These are phyloP conservation scores for Thinocorus orbignyianus DNA, from an alignment of 2,113 vertebrate genomes.

Conservation along the genomic window DNA sequence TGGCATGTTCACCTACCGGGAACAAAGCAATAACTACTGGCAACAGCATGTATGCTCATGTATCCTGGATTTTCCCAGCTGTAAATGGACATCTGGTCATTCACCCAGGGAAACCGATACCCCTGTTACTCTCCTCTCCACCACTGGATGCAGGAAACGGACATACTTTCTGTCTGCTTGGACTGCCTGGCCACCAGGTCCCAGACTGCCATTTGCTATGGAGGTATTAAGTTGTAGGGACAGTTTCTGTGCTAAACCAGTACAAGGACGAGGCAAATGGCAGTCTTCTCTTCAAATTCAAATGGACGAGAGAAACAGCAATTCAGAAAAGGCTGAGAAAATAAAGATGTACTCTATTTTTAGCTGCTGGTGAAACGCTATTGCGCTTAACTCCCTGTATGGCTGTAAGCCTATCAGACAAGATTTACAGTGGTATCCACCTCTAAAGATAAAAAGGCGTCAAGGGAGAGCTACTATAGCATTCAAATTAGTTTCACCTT, in stretches of 20 bases:
- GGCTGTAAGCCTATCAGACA: neutral
- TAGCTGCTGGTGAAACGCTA: neutral
- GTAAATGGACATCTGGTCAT: neutral
- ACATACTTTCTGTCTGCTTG: neutral
- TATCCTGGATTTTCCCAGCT: constrained; percentile 13
- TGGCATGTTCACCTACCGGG: neutral
- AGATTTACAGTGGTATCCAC: neutral
- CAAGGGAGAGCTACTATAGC: neutral
- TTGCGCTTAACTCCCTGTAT: neutral
- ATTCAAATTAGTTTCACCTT: neutral
- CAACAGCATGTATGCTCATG: neutral
- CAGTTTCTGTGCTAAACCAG: neutral
- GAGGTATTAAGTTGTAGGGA: neutral
- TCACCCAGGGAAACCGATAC: neutral
- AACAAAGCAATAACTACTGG: neutral
- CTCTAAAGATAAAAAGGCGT: neutral
- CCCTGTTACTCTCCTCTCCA: neutral
- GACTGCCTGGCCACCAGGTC: neutral
- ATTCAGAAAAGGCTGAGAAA: neutral
- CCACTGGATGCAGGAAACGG: neutral
- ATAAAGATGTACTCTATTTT: neutral
- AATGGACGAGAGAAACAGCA: neutral
- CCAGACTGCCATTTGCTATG: neutral
- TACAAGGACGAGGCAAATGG: neutral
- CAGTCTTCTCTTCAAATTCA: neutral